These are phyloP conservation scores for Mus pahari DNA, from an alignment of 2,113 vertebrate species.

Conservation along the genomic window DNA sequence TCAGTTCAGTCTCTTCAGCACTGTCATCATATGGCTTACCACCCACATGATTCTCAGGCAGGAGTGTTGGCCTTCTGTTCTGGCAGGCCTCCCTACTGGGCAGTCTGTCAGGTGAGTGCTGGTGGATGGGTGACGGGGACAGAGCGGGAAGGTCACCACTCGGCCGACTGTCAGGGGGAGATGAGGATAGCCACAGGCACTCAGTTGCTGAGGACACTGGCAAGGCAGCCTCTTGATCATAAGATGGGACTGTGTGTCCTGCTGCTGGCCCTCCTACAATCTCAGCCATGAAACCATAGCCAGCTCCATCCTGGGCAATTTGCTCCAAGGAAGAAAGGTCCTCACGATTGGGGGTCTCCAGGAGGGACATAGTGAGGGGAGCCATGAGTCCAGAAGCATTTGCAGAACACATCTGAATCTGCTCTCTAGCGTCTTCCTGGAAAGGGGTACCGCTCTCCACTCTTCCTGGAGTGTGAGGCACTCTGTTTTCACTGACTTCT, in stretches of 20 bases:
- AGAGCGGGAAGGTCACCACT: constrained; percentile 49
- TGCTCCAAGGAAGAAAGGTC: background rate
- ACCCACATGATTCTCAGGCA: background rate
- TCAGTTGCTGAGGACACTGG: background rate
- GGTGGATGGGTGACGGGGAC: background rate
- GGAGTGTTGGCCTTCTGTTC: constrained; percentile 24
- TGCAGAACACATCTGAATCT: constrained; percentile 67
- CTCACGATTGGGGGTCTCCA: constrained; percentile 70
- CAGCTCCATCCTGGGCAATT: background rate
- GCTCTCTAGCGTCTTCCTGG: constrained; percentile 54
- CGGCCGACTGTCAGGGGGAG: constrained; percentile 34
- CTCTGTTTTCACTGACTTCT: constrained; percentile 52
- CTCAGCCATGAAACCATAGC: background rate
- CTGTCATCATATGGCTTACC: constrained; percentile 21
- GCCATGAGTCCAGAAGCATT: constrained; percentile 70
- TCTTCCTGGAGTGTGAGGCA: constrained; percentile 8
- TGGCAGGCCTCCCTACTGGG: background rate
- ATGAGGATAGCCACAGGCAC: constrained; percentile 40
- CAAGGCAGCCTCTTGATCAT: constrained; percentile 30
- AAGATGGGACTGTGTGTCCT: background rate
- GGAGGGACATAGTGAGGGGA: constrained; percentile 82
- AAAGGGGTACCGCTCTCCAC: background rate
- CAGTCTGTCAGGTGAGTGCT: background rate
- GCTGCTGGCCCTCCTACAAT: constrained; percentile 39
- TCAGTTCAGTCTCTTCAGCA: constrained; percentile 6